Evolutionary conservation across 2,797 vertebrate genomes (phyloP).

Genomic region (Pipistrellus pygmaeus): DNA sequence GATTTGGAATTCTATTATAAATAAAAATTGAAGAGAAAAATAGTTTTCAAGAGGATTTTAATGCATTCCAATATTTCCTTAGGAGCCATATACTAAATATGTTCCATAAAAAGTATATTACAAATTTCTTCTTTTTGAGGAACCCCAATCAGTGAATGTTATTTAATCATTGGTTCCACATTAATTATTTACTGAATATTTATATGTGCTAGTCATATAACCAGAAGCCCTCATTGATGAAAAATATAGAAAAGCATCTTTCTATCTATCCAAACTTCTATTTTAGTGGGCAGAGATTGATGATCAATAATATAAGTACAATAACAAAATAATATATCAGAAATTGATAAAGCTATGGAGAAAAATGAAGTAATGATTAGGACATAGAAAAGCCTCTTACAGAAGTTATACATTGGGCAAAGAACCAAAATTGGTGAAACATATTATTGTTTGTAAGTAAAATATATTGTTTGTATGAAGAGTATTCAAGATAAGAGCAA

Average conservation of each 20-base stretch:
- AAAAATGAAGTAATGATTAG: slow-evolving; percentile 15
- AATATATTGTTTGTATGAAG: neutral
- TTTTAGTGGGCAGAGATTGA: neutral
- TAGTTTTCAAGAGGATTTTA: slow-evolving; percentile 4
- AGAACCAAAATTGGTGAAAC: neutral
- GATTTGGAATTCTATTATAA: neutral
- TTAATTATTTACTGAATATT: neutral
- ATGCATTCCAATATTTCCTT: neutral
- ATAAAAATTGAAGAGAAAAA: neutral
- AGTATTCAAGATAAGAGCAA: neutral
- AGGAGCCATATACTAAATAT: neutral
- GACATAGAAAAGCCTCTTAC: neutral
- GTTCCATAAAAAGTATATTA: neutral
- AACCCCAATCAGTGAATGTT: neutral
- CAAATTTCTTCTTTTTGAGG: neutral
- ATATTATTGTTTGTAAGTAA: neutral
- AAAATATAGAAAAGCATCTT: neutral
- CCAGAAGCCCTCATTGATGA: neutral
- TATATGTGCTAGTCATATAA: neutral
- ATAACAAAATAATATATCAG: slow-evolving; percentile 3
- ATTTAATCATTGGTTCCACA: neutral
- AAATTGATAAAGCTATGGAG: neutral
- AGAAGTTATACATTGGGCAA: neutral
- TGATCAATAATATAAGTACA: neutral
- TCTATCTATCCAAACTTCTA: neutral